phyloP scores from a whole-genome alignment of 2,113 vertebrate species.

The Mellivora capensis region DNA sequence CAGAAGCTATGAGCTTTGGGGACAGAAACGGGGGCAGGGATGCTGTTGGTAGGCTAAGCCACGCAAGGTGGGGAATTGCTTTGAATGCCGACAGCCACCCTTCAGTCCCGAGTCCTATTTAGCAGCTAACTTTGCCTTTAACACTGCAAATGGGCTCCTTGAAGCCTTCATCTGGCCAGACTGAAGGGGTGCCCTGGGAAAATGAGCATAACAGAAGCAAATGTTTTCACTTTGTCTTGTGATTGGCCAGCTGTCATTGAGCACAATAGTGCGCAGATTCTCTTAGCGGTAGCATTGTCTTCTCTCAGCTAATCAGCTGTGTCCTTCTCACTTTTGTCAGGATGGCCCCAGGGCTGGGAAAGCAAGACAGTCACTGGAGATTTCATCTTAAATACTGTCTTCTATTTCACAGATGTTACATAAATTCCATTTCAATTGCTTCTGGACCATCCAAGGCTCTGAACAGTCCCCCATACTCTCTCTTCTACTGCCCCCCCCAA shows the following conservation, averaged over 20 bases:
- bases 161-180: background rate
- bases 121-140: slow-evolving; percentile 20
- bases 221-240: background rate
- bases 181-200: background rate
- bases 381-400: background rate
- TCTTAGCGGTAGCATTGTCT: background rate
- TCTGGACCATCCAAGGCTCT: background rate
- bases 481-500: too few species aligned
- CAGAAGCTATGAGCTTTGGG: background rate
- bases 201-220: background rate
- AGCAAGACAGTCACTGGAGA: background rate
- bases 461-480: background rate
- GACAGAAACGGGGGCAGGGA: background rate
- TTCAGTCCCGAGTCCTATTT: background rate
- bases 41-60: background rate
- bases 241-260: background rate
- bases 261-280: background rate
- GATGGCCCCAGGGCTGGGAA: background rate
- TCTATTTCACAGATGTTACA: background rate
- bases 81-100: background rate
- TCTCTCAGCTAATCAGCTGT: background rate
- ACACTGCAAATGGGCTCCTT: background rate
- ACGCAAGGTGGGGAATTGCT: background rate
- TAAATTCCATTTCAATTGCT: background rate
- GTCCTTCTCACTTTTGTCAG: background rate